Base-by-base conservation (phyloP, 2,888 invertebrate genomes). In the Noctua janthina region DNA sequence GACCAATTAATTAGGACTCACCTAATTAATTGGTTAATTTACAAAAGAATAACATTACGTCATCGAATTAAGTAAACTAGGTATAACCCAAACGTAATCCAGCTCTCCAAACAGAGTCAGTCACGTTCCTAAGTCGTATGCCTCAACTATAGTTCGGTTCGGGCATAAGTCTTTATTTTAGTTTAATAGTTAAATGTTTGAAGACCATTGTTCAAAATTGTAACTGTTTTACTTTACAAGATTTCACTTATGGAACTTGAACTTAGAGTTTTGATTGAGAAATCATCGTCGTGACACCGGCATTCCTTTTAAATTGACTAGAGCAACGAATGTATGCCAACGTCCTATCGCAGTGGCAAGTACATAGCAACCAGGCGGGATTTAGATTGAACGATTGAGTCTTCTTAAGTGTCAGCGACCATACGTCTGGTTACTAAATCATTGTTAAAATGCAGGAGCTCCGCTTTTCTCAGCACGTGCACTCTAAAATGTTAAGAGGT, bases 281-380 rank as follows among this genome's bases (percentile, higher is more conserved):
- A 74, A 73, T 71, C 74, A 64, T 78, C 68, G 64, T 74, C 71
- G 73, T 76, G 76, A 35, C 64, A 54, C 43, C 76, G 68, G 69
- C 72, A 81, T 83, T 78, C 76, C 77, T 74, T 81, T 76, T 78
- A 83, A 84, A 86, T 87, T 84, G 70, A 66, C 67, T 76, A 51
- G 84, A 84, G 73, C 64, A 84, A 64, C 70, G 64, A 84, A 84
- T 81, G 80, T 84, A 74, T 76, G 84, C 80, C 87, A 86, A 84
- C 81, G 87, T 80, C 80, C 73, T 77, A 87, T 78, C 77, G 80
- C 66, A 73, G 87, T 75, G 29, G 72, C 67, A 87, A 76, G 69
- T 80, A 76, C 78, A 76, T 84, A 77, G 87, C 78, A 87, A 76
- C 84, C 64, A 84, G 80, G 70, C 80, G 75, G 73, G 75, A 80